These are phyloP conservation scores for Esox niger DNA, from an alignment of 2,113 vertebrate species.

Conservation along the genomic window DNA sequence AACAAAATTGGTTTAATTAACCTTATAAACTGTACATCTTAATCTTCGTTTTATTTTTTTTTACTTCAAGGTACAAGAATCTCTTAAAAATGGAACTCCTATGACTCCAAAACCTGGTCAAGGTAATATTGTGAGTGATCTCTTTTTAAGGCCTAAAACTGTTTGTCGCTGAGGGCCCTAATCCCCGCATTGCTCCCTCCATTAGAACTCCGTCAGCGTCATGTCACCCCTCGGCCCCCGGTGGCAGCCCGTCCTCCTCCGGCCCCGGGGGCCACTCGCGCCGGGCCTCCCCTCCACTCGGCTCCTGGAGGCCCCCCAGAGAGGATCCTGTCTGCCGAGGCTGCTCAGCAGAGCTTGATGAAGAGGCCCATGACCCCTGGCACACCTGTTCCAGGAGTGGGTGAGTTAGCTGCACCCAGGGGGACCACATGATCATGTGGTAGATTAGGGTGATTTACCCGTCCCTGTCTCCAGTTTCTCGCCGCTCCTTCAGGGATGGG, in stretches of 20 bases:
- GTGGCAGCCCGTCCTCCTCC: constrained; percentile 62
- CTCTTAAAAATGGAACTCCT: constrained; percentile 73
- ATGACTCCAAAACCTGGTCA: constrained; percentile 88
- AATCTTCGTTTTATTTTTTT: constrained; percentile 1
- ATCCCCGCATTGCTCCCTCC: constrained; percentile 24
- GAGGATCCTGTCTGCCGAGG: constrained; percentile 71
- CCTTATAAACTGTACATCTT: background rate
- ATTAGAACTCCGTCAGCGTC: constrained; percentile 91
- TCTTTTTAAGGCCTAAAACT: background rate
- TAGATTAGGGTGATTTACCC: constrained; percentile 73
- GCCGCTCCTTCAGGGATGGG: constrained; percentile 44
- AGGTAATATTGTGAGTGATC: constrained; percentile 76
- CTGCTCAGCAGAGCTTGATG: constrained; percentile 81
- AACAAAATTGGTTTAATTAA: background rate
- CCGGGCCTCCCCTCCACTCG: constrained; percentile 74
- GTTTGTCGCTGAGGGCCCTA: background rate
- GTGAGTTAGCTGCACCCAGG: constrained; percentile 86
- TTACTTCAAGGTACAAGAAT: constrained; percentile 80
- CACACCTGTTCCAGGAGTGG: constrained; percentile 87
- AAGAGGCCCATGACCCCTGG: constrained; percentile 85
- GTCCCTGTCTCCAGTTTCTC: constrained; percentile 53
- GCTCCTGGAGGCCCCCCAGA: constrained; percentile 87
- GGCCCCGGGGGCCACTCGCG: constrained; percentile 69
- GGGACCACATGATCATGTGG: constrained; percentile 70
- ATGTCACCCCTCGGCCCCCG: constrained; percentile 77